Evolutionary conservation across 2,113 vertebrate species (phyloP).

Genomic region (Mirza zaza): DNA sequence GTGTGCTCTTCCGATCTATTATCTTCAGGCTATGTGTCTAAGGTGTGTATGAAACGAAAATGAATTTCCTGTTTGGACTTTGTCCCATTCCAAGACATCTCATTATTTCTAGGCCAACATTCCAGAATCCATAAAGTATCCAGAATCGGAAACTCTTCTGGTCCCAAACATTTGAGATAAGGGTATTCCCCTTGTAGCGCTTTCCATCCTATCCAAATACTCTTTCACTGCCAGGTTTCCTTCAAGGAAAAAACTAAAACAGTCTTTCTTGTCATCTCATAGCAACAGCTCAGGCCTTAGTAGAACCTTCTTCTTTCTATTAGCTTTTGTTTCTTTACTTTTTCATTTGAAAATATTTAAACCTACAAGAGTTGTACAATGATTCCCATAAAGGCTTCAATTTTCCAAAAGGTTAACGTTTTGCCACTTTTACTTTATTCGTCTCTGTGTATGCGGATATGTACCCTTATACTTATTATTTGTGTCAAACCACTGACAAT

Average conservation of each 20-base stretch:
- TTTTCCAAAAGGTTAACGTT: neutral
- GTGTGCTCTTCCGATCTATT: too few species aligned
- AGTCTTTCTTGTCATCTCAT: neutral
- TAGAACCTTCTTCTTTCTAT: neutral
- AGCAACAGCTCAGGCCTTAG: neutral
- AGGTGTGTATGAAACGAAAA: neutral
- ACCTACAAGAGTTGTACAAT: neutral
- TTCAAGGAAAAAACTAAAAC: neutral
- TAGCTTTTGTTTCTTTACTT: neutral
- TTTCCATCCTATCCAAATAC: neutral
- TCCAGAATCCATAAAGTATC: neutral
- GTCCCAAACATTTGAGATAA: neutral
- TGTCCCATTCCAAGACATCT: neutral
- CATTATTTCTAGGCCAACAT: neutral
- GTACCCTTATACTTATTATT: neutral
- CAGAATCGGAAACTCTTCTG: neutral
- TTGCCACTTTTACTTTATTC: neutral
- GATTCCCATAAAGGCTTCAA: neutral
- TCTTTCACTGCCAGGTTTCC: neutral
- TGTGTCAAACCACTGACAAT: neutral
- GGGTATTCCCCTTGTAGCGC: neutral
- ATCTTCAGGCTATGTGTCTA: neutral
- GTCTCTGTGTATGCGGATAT: neutral
- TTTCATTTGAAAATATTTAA: slow-evolving; percentile 10
- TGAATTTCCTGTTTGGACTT: neutral